Conservation (phyloP, 2,113 vertebrate genomes). For the Hippocampus guttulatus region DNA sequence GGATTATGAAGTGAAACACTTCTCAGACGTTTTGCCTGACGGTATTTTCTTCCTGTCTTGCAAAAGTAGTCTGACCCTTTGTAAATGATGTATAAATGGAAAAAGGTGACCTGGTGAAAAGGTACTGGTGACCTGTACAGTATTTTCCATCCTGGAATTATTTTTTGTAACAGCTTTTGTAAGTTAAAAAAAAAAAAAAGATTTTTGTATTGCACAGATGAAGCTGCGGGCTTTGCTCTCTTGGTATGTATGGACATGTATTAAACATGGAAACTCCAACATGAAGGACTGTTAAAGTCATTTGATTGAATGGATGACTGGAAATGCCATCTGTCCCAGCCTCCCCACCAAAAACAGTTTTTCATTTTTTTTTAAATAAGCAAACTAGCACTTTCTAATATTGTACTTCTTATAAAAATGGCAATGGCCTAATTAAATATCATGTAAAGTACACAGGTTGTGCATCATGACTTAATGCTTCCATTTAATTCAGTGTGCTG, state of each 20-base stretch:
- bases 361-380: too few species aligned
- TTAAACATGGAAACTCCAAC: slow-evolving; percentile 57
- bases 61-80: neutral
- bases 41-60: neutral
- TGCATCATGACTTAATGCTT: neutral
- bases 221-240: slow-evolving; percentile 30
- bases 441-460: too few species aligned
- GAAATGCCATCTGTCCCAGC: too few species aligned
- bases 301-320: too few species aligned
- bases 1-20: neutral
- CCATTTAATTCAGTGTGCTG: neutral
- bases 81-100: slow-evolving; percentile 15
- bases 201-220: slow-evolving; percentile 21
- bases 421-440: too few species aligned
- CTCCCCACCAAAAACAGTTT: too few species aligned
- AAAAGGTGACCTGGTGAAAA: slow-evolving; percentile 24
- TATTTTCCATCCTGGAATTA: slow-evolving; percentile 62
- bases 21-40: neutral
- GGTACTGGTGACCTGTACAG: slow-evolving; percentile 69
- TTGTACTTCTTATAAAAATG: too few species aligned
- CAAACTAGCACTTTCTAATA: too few species aligned
- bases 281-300: too few species aligned
- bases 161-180: slow-evolving; percentile 63
- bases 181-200: slow-evolving; percentile 25
- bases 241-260: slow-evolving; percentile 55